Base-by-base conservation (phyloP, 2,888 invertebrate genomes). In the Beris chalybata region DNA sequence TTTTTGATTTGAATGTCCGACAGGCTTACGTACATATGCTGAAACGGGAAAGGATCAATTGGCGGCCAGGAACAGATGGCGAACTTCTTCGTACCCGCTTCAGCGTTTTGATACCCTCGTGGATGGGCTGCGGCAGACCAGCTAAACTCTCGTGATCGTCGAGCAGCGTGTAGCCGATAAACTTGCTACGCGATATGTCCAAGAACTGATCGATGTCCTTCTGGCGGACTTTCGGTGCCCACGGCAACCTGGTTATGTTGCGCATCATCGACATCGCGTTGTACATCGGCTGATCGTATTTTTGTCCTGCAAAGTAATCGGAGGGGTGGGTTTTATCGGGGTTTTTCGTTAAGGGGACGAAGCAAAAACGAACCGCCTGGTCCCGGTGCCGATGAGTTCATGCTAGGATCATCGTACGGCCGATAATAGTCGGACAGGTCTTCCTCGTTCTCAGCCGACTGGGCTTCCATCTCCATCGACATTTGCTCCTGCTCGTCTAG, bases 101-200 rank as follows among this genome's bases (percentile, higher is more conserved):
- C 47, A 97, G 83, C 66, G 95, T 94, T 75, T 90, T 90, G 43
- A 98, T 91, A 38, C 97, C 96, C 82, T 98, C 97, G 77, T 95
- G 95, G 74, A 99, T 97, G 0, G 98, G 97, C 74, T 93, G 91
- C 0, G 99, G 99, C 66, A 99, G 83, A 1, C 98, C 99, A 65
- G 97, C 96, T 71, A 97, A 84, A 63, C 96, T 96, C 69, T 89
- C 89, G 66, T 90, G 85, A 78, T 98, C 97, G 31, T 89, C 89
- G 70, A 88, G 90, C 56, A 99, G 85, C 64, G 91, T 91, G 78
- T 95, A 99, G 0, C 97, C 97, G 70, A 99, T 92, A 84, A 98
- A 99, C 83, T 99, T 99, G 70, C 91, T 85, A 69, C 97, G 83
- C 0, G 95, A 93, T 77, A 89, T 89, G 76, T 97, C 94, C 71